Evolutionary conservation across 2,888 invertebrate genomes (phyloP).

Genomic region (Scaeva pyrastri): DNA sequence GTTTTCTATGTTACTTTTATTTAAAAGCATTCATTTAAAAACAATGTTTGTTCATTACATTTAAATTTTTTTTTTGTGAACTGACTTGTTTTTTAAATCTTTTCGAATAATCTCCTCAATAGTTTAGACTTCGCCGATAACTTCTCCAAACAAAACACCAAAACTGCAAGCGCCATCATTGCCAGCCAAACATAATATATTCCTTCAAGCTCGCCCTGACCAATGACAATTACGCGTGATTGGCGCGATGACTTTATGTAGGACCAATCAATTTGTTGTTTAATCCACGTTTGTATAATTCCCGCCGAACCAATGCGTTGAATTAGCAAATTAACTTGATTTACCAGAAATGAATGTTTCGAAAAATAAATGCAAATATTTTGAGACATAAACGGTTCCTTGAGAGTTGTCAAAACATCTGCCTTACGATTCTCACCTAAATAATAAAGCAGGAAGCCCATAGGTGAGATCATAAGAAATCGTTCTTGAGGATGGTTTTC

Average conservation of each 20-base stretch:
- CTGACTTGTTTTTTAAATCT: not conserved
- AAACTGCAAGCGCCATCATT: constrained; percentile 1
- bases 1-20: too few relatives aligned
- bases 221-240: constrained; percentile 5
- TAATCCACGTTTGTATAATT: constrained; percentile 76
- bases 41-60: too few relatives aligned
- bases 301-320: constrained; percentile 77
- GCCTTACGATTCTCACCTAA: constrained; percentile 38
- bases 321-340: constrained; percentile 78
- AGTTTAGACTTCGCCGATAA: constrained; percentile 5
- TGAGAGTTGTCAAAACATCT: constrained; percentile 22
- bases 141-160: constrained; percentile 53
- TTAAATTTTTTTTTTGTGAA: too few relatives aligned
- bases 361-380: constrained; percentile 76
- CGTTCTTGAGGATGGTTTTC: constrained; percentile 46
- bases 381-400: constrained; percentile 20
- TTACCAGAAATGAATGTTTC: constrained; percentile 79
- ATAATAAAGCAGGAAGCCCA: constrained; percentile 74
- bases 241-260: constrained; percentile 10
- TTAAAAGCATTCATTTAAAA: too few relatives aligned
- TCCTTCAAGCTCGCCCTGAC: constrained; percentile 29
- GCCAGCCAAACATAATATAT: constrained; percentile 34
- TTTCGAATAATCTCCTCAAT: not conserved
- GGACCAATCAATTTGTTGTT: constrained; percentile 8
- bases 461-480: constrained; percentile 10